Base-by-base conservation (phyloP, 2,113 vertebrate genomes). In the Elgaria multicarinata region DNA sequence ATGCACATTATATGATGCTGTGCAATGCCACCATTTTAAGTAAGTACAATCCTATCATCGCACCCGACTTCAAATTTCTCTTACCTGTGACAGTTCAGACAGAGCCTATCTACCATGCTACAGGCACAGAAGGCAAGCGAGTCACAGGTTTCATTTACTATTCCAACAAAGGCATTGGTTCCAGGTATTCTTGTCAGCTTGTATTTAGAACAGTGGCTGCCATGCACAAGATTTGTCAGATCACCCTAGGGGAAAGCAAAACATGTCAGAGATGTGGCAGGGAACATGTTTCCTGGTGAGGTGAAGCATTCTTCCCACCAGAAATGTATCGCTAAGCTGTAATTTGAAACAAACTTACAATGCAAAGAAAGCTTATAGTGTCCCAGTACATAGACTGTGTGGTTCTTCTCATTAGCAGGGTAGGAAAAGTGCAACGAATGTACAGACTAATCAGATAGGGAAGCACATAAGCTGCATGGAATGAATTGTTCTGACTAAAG, bases 31-130 rank as follows among this genome's bases (percentile, higher is more conserved):
- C 66, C 80, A 77, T 87, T 1, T 8, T 3, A 0, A 1, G 0
- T 16, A 87, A 82, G 53, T 83, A 39, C 50, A 71, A 36, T 33
- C 50, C 85, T 0, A 10, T 31, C 0, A 89, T 31, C 16, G 5
- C 0, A 8, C 3, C 44, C 46, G 67, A 0, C 0, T 12, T 81
- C 39, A 2, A 0, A 16, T 2, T 44, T 0, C 0, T 67, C 88
- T 93, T 91, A 99, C 99, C 99, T 98, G 98, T 99, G 99, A 96
- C 99, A 99, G 97, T 99, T 99, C 93, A 99, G 98, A 91, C 99
- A 99, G 87, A 99, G 98, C 1, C 99, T 97, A 96, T 99, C 99
- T 78, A 99, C 99, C 82, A 99, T 99, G 93, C 99, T 99, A 93
- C 99, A 99, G 74, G 99, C 99, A 2, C 99, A 99, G 97, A 99